phyloP scores from a whole-genome alignment of 1,140 invertebrate genomes.

The Ditylenchus dipsaci region DNA sequence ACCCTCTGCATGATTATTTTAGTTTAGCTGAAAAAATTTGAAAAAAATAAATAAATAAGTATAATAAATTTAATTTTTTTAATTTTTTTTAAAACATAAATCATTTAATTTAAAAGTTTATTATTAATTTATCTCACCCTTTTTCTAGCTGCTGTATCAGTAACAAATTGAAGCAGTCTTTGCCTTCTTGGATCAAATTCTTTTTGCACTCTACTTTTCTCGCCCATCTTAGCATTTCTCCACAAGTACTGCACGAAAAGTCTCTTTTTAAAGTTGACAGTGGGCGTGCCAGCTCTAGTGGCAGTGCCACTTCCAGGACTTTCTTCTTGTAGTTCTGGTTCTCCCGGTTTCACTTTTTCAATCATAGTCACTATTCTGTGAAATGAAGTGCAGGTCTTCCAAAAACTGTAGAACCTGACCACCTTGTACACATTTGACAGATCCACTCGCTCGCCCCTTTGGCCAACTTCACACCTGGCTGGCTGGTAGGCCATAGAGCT shows the following conservation, averaged over 20 bases:
- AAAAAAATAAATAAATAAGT: no score
- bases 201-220: conserved; percentile 55
- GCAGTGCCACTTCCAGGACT: conserved; percentile 4
- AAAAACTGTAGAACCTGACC: conserved; percentile 57
- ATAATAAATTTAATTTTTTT: no score
- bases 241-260: conserved; percentile 51
- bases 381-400: conserved; percentile 57
- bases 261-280: conserved; percentile 45
- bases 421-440: conserved; percentile 54
- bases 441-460: conserved; percentile 45
- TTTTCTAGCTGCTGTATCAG: conserved; percentile 47
- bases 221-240: conserved; percentile 42
- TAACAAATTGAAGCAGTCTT: conserved; percentile 51
- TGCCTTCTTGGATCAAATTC: conserved; percentile 56
- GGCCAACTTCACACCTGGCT: conserved; percentile 9
- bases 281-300: not conserved
- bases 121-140: conserved; percentile 16
- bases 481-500: conserved; percentile 23
- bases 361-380: conserved; percentile 59
- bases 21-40: no score
- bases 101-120: no score
- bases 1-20: no score
- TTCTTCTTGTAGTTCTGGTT: not conserved
- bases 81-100: no score
- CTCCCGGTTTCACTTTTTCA: conserved; percentile 38